Conservation (phyloP, 92 coral and sea anemone genomes). For the Heteractis magnifica region DNA sequence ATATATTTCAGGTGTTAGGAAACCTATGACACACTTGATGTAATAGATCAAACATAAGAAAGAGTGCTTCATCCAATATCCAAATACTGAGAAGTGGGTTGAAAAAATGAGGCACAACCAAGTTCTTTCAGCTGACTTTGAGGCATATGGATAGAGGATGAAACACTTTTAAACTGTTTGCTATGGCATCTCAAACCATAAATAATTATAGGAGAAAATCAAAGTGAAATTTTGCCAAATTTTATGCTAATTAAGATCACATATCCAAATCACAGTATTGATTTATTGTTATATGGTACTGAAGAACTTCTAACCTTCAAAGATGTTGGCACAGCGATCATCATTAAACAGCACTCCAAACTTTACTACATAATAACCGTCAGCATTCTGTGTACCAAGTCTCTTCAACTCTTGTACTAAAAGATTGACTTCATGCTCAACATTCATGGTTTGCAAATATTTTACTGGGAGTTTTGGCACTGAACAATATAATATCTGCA, state of each 20-base stretch:
- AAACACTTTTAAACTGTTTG: too few species aligned
- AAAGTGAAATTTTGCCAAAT: neutral
- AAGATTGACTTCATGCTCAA: constrained; percentile 88
- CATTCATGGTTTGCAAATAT: constrained; percentile 66
- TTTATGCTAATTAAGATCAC: neutral
- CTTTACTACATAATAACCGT: constrained; percentile 84
- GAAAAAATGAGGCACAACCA: too few species aligned
- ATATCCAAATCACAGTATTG: neutral
- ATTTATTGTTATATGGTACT: neutral
- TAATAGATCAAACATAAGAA: too few species aligned
- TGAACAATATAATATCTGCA: neutral
- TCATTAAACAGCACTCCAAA: constrained; percentile 93
- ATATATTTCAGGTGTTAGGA: too few species aligned
- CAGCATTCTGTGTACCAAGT: constrained; percentile 80
- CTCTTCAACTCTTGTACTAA: constrained; percentile 86
- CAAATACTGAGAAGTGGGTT: too few species aligned
- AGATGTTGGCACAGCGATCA: constrained; percentile 97
- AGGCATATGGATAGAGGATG: too few species aligned
- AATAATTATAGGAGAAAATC: too few species aligned
- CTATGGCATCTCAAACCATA: too few species aligned
- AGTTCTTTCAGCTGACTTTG: too few species aligned
- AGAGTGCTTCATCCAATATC: too few species aligned
- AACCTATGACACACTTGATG: too few species aligned
- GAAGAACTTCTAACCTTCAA: constrained; percentile 69
- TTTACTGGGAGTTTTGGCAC: neutral